Percentiles rank a stretch among this genome's conserved stretches.
These are phyloP conservation scores for Cactoblastis cactorum DNA, from an alignment of 2,888 invertebrate genomes.

Conservation along the genomic window DNA sequence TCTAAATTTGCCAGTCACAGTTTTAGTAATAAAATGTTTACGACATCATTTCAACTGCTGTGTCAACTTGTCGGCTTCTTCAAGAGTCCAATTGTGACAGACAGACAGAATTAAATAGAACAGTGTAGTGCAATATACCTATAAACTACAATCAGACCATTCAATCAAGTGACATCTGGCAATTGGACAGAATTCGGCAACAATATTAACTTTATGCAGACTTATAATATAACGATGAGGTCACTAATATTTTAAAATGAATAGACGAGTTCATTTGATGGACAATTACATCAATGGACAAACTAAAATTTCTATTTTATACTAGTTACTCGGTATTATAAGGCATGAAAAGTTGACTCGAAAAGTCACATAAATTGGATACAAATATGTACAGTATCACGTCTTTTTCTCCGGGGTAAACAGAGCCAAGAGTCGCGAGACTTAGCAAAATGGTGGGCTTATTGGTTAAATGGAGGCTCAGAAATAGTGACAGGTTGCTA, in stretches of 20 bases:
- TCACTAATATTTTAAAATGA: neutral
- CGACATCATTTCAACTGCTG: neutral
- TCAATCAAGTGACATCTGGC: conserved; percentile 19
- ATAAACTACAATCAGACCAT: conserved; percentile 22
- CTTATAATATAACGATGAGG: neutral
- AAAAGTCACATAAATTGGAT: too few relatives aligned
- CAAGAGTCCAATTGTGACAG: conserved; percentile 1
- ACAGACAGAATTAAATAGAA: conserved; percentile 11
- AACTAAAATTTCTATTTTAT: too few relatives aligned
- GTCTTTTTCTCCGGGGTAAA: too few relatives aligned
- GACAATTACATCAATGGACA: too few relatives aligned
- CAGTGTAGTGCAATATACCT: conserved; percentile 15
- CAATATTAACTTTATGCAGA: neutral
- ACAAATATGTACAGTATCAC: too few relatives aligned
- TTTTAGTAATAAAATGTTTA: neutral
- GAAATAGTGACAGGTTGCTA: too few relatives aligned
- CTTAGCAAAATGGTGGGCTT: too few relatives aligned
- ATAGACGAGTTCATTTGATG: too few relatives aligned
- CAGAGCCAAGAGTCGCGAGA: too few relatives aligned
- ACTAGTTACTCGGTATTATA: too few relatives aligned
- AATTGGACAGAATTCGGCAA: conserved; percentile 10
- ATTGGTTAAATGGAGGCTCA: too few relatives aligned
- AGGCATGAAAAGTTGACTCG: too few relatives aligned
- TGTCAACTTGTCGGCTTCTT: neutral
- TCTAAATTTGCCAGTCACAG: neutral